Evolutionary conservation across 2,113 vertebrate genomes (phyloP).

Genomic region (Trogon surrucura): DNA sequence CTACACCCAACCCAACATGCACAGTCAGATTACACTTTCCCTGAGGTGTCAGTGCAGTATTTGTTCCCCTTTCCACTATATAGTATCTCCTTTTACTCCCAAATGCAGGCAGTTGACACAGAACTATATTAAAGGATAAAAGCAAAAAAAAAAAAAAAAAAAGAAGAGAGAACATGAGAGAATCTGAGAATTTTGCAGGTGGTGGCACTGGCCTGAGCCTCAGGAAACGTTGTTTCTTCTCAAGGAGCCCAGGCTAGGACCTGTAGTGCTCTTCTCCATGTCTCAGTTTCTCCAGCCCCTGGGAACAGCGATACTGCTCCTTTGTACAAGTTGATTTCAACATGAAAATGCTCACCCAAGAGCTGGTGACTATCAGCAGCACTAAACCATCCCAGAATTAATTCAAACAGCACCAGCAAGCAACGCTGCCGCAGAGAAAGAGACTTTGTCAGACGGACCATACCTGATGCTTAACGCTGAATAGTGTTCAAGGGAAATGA

Average conservation of each 20-base stretch:
- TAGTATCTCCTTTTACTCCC: background rate
- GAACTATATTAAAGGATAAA: background rate
- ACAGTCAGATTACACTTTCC: background rate
- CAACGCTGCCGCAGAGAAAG: background rate
- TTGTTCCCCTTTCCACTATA: background rate
- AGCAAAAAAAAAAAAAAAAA: background rate
- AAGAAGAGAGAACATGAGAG: background rate
- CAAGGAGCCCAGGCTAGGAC: background rate
- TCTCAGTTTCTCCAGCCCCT: background rate
- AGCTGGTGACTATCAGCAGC: background rate
- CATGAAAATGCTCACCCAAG: background rate
- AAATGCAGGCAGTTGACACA: background rate
- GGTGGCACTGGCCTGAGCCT: background rate
- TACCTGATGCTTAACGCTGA: accelerated
- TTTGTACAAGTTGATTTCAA: background rate
- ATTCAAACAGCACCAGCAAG: background rate
- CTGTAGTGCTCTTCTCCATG: background rate
- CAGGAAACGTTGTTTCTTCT: background rate
- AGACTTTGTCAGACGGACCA: background rate
- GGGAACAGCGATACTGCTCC: background rate
- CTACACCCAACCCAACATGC: accelerated
- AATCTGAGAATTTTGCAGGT: background rate
- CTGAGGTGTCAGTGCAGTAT: background rate
- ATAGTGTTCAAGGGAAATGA: accelerated
- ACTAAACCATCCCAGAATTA: background rate